Base-by-base conservation (phyloP, 2,797 vertebrate genomes). In the Notoglanidium macrostoma region DNA sequence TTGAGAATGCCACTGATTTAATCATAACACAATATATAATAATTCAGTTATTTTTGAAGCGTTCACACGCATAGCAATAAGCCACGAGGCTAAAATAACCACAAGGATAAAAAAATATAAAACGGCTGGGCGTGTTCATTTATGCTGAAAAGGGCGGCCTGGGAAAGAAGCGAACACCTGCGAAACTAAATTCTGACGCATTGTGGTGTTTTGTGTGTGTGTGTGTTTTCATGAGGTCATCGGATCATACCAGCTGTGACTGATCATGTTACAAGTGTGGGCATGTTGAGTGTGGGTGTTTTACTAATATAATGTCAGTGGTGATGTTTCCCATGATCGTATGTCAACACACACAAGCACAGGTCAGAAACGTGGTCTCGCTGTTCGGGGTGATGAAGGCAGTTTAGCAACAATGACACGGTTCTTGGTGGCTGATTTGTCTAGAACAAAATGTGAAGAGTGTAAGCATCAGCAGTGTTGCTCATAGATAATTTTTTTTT, bases 161-260 rank as follows among this genome's bases (percentile, higher is more conserved):
- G 74, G 77, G 55, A 44, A 79, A 21, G 55, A 44, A 23, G 26
- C 11, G 4, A 59, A 40, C 55, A 1, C 54, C 54, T 44, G 35
- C 0, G 9, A 72, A 44, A 46, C 19, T 10, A 23, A 46, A n/a
- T 49, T 49, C 74, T 32, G 26, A 40, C 14, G 11, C 26, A 1
- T 54, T 29, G 74, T 29, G 3, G 15, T 54, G 14, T 40, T 46
- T 55, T 59, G 65, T 8, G 68, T 74, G 70, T 40, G 35, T 40
- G 65, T 8, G 68, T 74, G 70, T 65, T 21, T 83, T 29, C 12
- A 54, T 77, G 80, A 83, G 40, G 72, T 85, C 44, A 67, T 82
- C 32, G 26, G 46, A 44, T 76, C 59, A 26, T n/a, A 54, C n/a
- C 72, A 83, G 35, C 32, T 46, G 23, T 44, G 21, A 54, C 68